Percentiles rank a stretch among this genome's conserved stretches.
phyloP scores from a whole-genome alignment of 2,888 invertebrate genomes.

The Eristalinus sepulchralis region DNA sequence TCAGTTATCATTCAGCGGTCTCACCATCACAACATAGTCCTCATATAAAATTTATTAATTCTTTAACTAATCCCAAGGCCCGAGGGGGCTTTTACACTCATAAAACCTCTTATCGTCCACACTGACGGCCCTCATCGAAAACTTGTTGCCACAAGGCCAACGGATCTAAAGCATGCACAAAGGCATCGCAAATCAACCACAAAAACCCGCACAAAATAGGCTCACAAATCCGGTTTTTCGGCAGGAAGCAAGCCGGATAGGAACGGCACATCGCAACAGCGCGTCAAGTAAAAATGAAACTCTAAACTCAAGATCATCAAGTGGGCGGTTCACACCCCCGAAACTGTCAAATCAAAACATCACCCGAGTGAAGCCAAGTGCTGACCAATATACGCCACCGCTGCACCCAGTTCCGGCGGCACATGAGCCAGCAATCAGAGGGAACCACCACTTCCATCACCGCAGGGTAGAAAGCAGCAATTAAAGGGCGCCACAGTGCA shows the following conservation, averaged over 20 bases:
- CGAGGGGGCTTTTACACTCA: slow-evolving; percentile 27
- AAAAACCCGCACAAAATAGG: slow-evolving; percentile 12
- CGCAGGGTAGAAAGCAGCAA: slow-evolving; percentile 63
- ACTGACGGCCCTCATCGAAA: slow-evolving; percentile 13
- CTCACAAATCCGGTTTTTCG: slow-evolving; percentile 42
- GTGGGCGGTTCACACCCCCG: slow-evolving; percentile 24
- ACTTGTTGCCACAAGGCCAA: slow-evolving; percentile 45
- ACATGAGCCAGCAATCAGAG: slow-evolving; percentile 37
- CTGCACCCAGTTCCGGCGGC: slow-evolving; percentile 60
- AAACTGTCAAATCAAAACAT: slow-evolving; percentile 28
- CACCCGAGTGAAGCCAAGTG: background rate
- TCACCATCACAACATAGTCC: background rate
- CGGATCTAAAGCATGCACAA: background rate
- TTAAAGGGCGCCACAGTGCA: slow-evolving; percentile 59
- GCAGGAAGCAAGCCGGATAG: slow-evolving; percentile 20
- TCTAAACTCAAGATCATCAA: slow-evolving; percentile 55
- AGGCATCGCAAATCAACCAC: background rate
- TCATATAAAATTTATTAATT: background rate
- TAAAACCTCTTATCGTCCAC: slow-evolving; percentile 44
- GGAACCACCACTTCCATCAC: slow-evolving; percentile 31
- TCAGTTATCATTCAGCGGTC: background rate
- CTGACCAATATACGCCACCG: slow-evolving; percentile 26
- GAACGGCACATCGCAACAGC: background rate
- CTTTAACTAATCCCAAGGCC: slow-evolving; percentile 48
- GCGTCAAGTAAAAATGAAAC: background rate